phyloP scores from a whole-genome alignment of 2,888 invertebrate genomes.

The Sphaeridia pumilis region DNA sequence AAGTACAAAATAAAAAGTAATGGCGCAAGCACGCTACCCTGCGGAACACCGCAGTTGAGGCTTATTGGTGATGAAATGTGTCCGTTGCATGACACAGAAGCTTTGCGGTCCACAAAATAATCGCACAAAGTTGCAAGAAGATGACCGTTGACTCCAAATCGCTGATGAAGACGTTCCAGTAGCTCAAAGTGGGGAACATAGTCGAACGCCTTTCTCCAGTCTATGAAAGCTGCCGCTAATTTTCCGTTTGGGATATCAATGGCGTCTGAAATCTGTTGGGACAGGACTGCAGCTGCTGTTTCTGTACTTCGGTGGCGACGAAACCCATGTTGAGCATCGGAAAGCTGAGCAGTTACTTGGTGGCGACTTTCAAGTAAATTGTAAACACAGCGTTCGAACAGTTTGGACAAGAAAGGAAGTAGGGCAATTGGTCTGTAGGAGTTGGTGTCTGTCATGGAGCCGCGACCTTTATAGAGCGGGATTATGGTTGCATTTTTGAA shows the following conservation, averaged over 20 bases:
- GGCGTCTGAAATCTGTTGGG: neutral
- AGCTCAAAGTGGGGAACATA: neutral
- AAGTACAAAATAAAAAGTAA: neutral
- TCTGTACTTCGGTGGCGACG: neutral
- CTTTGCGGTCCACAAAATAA: neutral
- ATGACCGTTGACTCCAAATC: neutral
- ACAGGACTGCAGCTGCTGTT: neutral
- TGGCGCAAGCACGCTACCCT: neutral
- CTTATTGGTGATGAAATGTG: neutral
- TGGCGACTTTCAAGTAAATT: neutral
- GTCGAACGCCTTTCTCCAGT: conserved; percentile 5
- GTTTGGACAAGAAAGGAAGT: conserved; percentile 1
- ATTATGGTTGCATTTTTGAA: neutral
- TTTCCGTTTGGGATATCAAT: neutral
- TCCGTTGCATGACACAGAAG: neutral
- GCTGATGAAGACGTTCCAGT: neutral
- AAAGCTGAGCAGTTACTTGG: neutral
- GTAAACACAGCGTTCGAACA: conserved; percentile 1
- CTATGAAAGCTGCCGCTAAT: neutral
- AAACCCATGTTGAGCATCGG: neutral
- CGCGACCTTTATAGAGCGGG: conserved; percentile 4
- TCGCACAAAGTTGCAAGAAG: neutral
- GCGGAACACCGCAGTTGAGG: neutral
- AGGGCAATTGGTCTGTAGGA: conserved; percentile 1
- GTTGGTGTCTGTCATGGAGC: neutral